These are phyloP conservation scores for Tribolium madens DNA, from an alignment of 1,140 invertebrate species.

Conservation along the genomic window DNA sequence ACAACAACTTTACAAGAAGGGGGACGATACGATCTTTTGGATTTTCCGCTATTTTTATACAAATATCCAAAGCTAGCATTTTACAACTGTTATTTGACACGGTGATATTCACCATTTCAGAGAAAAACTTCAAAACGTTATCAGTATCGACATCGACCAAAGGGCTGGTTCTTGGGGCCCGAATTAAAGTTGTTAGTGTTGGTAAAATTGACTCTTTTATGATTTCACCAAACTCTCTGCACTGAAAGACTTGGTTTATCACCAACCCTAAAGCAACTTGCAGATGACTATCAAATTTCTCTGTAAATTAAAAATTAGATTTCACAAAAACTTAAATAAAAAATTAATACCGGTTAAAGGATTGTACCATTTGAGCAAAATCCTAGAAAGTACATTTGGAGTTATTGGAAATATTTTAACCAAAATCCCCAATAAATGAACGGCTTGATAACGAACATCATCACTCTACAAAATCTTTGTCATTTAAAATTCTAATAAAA, in stretches of 20 bases:
- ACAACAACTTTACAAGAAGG: slow-evolving; percentile 39
- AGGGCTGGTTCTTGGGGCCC: slow-evolving; percentile 73
- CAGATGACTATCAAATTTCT: slow-evolving; percentile 31
- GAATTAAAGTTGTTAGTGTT: slow-evolving; percentile 70
- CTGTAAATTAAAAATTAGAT: slow-evolving; percentile 39
- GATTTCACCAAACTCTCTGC: slow-evolving; percentile 64
- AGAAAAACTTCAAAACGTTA: slow-evolving; percentile 53
- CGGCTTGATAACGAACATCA: slow-evolving; percentile 47
- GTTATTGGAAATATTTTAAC: slow-evolving; percentile 47
- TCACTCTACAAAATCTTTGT: slow-evolving; percentile 43
- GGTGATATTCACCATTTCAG: slow-evolving; percentile 48
- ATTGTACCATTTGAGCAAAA: slow-evolving; percentile 57
- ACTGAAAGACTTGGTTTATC: slow-evolving; percentile 43
- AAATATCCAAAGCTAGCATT: slow-evolving; percentile 35
- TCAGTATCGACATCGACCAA: slow-evolving; percentile 69
- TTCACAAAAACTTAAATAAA: slow-evolving; percentile 3
- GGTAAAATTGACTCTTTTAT: slow-evolving; percentile 73
- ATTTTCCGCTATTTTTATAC: slow-evolving; percentile 34
- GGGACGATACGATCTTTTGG: slow-evolving; percentile 11
- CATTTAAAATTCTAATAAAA: slow-evolving; percentile 21
- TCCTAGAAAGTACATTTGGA: slow-evolving; percentile 48
- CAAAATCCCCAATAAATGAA: slow-evolving; percentile 45
- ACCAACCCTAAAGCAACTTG: slow-evolving; percentile 49
- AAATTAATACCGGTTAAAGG: slow-evolving; percentile 52
- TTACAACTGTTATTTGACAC: slow-evolving; percentile 9